phyloP scores from a whole-genome alignment of 2,797 vertebrate genomes.

The Netta rufina region DNA sequence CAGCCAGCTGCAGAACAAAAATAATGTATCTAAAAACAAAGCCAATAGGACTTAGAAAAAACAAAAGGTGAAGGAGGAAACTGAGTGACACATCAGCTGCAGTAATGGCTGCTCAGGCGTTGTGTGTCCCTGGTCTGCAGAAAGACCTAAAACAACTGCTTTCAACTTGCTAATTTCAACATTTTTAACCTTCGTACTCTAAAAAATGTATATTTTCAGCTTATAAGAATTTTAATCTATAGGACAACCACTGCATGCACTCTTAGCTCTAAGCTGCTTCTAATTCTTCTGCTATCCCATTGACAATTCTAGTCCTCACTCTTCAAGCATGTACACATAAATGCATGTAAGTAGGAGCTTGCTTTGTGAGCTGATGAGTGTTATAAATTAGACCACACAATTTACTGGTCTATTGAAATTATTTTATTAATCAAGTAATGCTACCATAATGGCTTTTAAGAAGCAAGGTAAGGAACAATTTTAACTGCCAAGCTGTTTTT shows the following conservation, averaged over 20 bases:
- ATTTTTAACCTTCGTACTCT: rapidly evolving
- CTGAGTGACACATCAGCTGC: not conserved
- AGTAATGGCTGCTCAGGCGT: rapidly evolving
- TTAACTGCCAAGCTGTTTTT: rapidly evolving
- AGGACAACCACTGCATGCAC: rapidly evolving
- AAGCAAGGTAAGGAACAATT: not conserved
- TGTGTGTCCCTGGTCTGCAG: not conserved
- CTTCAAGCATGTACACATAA: not conserved
- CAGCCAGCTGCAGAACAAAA: slow-evolving; percentile 76
- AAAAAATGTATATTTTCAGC: rapidly evolving
- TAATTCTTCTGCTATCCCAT: rapidly evolving
- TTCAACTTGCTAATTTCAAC: no score
- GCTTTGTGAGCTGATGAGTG: not conserved
- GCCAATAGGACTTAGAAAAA: slow-evolving; percentile 76
- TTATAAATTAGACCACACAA: no score
- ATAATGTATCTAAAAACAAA: slow-evolving; percentile 20
- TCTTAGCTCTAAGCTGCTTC: rapidly evolving
- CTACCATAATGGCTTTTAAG: rapidly evolving
- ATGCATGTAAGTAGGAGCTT: rapidly evolving
- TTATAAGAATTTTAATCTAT: rapidly evolving
- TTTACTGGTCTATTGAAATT: no score
- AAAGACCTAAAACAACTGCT: not conserved
- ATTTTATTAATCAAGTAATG: no score
- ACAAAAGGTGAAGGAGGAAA: slow-evolving; percentile 60
- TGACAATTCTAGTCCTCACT: not conserved